A percentile compares a stretch with the other conserved stretches of the same genome.
These are phyloP conservation scores for Dromaius novaehollandiae DNA, from an alignment of 2,113 vertebrate genomes.

Conservation along the genomic window DNA sequence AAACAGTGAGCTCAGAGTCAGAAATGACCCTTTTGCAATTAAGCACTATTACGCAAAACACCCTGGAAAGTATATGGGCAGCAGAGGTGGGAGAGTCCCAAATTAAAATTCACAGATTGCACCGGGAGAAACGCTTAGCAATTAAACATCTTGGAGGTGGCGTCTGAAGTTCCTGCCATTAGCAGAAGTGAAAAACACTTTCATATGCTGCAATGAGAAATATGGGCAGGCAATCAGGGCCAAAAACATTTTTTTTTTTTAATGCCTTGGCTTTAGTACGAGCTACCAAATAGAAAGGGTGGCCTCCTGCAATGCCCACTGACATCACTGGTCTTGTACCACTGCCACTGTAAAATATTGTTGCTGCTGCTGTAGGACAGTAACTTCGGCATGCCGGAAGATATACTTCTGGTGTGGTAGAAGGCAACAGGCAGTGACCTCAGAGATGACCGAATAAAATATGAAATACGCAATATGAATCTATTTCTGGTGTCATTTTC, in stretches of 20 bases:
- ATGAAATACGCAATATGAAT: not conserved
- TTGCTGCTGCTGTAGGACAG: not conserved
- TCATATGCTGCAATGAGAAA: not conserved
- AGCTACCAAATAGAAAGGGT: not conserved
- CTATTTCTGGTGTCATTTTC: not conserved
- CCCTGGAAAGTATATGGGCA: not conserved
- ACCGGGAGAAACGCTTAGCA: not conserved
- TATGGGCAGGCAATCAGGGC: not conserved
- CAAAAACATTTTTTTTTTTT: not conserved
- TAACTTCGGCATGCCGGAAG: not conserved
- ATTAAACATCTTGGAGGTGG: conserved; percentile 4
- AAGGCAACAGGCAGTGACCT: not conserved
- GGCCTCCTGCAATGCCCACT: not conserved
- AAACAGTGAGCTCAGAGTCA: conserved; percentile 27
- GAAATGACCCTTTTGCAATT: conserved; percentile 13
- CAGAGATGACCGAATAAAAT: not conserved
- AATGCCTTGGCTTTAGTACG: not conserved
- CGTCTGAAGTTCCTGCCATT: conserved; percentile 23
- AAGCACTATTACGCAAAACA: not conserved
- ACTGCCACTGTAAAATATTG: not conserved
- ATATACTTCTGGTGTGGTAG: not conserved
- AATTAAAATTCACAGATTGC: conserved; percentile 44
- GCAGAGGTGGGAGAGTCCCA: conserved; percentile 22
- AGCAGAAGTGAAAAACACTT: conserved; percentile 15
- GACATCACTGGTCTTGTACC: conserved; percentile 17